Evolutionary conservation across 2,797 vertebrate genomes (phyloP).

Genomic region (Sebastes paucispinis): DNA sequence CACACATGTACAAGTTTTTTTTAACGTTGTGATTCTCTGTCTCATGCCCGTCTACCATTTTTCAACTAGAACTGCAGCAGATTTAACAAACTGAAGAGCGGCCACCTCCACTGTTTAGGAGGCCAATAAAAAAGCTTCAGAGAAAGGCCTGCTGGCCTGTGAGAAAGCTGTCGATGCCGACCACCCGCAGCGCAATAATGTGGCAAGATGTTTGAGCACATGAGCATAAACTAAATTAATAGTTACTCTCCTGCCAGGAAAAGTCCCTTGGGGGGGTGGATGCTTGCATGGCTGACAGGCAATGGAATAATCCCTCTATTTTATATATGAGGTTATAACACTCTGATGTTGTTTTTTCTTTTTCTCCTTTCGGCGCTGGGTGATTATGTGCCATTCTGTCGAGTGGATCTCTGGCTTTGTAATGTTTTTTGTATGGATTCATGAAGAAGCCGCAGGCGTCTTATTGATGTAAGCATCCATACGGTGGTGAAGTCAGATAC

Average conservation of each 20-base stretch:
- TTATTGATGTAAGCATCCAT: constrained; percentile 26
- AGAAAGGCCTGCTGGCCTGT: constrained; percentile 11
- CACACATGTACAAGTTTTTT: neutral
- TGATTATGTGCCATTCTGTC: constrained; percentile 37
- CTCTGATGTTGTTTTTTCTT: constrained; percentile 21
- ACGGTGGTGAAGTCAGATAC: constrained; percentile 4
- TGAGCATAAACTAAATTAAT: constrained; percentile 53
- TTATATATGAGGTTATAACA: constrained; percentile 48
- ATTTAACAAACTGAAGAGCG: neutral
- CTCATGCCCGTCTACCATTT: neutral
- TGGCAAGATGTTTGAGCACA: constrained; percentile 48
- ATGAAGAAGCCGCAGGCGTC: constrained; percentile 15
- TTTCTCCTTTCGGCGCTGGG: neutral
- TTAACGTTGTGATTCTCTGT: neutral
- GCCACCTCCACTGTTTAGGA: neutral
- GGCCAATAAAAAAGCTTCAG: neutral
- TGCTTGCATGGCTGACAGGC: constrained; percentile 56
- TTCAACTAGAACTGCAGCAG: neutral
- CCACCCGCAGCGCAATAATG: constrained; percentile 40
- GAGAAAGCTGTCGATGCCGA: constrained; percentile 19
- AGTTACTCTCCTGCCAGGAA: constrained; percentile 38
- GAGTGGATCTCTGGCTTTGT: constrained; percentile 27
- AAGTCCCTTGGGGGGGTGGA: neutral
- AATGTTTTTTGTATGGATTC: constrained; percentile 45
- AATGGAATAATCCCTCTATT: constrained; percentile 36